Evolutionary conservation across 2,888 invertebrate species (phyloP).

Genomic region (Chirona hameri): DNA sequence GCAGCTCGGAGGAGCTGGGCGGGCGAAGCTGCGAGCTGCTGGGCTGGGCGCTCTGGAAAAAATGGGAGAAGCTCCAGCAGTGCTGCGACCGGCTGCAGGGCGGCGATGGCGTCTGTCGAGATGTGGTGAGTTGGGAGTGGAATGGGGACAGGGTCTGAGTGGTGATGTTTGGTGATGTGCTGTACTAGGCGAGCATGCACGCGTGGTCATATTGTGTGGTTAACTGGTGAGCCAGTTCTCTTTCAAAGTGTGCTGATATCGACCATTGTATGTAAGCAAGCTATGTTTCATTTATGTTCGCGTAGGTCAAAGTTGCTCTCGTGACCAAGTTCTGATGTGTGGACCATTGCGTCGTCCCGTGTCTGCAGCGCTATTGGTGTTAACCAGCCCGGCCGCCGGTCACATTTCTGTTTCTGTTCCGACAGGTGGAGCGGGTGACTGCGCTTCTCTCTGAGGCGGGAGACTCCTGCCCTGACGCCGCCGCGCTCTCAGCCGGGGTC

Average conservation of each 20-base stretch:
- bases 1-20: conserved; percentile 44
- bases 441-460: conserved; percentile 42
- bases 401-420: background rate
- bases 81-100: conserved; percentile 37
- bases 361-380: background rate
- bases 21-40: conserved; percentile 59
- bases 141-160: background rate
- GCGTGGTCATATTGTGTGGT: too few relatives aligned
- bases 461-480: background rate
- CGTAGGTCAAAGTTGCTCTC: background rate
- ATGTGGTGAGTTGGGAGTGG: background rate
- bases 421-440: conserved; percentile 23
- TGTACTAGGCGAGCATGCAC: too few relatives aligned
- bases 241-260: too few relatives aligned
- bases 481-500: background rate
- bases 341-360: background rate
- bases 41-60: conserved; percentile 64
- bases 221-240: too few relatives aligned
- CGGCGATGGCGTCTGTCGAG: conserved; percentile 29
- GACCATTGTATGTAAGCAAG: background rate
- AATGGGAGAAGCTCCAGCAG: conserved; percentile 54
- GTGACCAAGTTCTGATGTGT: background rate
- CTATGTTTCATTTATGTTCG: background rate
- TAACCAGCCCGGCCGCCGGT: too few relatives aligned
- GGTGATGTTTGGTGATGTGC: too few relatives aligned